Conservation (phyloP, 2,113 vertebrate genomes). For the Thunnus thynnus region DNA sequence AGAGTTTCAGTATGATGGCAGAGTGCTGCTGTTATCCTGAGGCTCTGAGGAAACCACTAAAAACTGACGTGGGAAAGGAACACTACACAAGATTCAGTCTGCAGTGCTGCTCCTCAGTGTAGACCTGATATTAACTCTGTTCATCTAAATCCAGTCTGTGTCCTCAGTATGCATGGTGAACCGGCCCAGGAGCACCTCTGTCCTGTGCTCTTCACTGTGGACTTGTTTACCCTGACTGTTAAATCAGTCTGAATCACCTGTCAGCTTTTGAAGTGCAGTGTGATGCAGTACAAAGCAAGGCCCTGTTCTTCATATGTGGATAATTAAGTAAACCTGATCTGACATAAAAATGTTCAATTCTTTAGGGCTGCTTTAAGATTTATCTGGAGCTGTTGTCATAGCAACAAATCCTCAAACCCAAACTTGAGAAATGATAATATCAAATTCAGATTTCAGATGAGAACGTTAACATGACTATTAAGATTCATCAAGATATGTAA, state of each 20-base stretch:
- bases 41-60: not conserved
- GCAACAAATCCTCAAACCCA: not conserved
- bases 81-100: not conserved
- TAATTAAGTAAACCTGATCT: no score
- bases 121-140: not conserved
- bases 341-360: no score
- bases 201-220: not conserved
- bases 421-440: not conserved
- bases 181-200: not conserved
- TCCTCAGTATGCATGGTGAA: not conserved
- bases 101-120: not conserved
- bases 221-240: not conserved
- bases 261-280: not conserved
- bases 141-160: not conserved
- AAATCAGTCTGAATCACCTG: not conserved
- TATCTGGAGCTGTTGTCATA: not conserved
- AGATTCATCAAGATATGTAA: no score
- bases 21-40: not conserved
- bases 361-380: not conserved
- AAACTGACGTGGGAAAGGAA: not conserved
- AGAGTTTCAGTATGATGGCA: not conserved
- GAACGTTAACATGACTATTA: no score
- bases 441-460: not conserved
- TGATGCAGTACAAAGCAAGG: not conserved
- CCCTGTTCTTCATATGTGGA: conserved; percentile 21